Percentiles rank a stretch among this genome's conserved stretches.
Evolutionary conservation across 2,113 vertebrate genomes (phyloP).

Genomic region (Cololabis saira): DNA sequence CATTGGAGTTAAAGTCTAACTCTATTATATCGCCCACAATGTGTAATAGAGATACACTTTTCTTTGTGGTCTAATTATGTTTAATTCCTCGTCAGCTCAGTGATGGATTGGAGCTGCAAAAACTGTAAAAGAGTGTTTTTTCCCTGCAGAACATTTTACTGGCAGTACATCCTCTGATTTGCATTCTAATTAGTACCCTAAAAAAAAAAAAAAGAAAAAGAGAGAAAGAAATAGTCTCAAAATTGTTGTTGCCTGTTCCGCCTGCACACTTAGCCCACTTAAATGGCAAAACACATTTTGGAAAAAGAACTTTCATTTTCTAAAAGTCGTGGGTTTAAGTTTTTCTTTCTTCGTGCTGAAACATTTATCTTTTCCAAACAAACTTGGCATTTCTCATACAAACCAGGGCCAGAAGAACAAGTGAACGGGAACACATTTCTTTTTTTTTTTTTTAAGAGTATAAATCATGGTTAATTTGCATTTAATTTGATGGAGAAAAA

Average conservation of each 20-base stretch:
- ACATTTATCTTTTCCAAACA: too few relatives aligned
- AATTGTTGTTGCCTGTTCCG: constrained; percentile 31
- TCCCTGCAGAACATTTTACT: constrained; percentile 52
- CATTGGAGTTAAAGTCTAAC: not conserved
- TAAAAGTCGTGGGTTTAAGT: too few relatives aligned
- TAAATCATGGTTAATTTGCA: not conserved
- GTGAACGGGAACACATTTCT: not conserved
- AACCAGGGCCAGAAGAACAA: too few relatives aligned
- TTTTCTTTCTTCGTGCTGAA: too few relatives aligned
- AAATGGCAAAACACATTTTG: constrained; percentile 26
- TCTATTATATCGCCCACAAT: not conserved
- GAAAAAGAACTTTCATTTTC: constrained; percentile 32
- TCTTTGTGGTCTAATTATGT: not conserved
- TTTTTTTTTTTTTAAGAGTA: constrained; percentile 2
- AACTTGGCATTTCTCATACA: too few relatives aligned
- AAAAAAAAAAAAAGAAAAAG: constrained; percentile 19
- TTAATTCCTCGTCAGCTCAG: constrained; percentile 34
- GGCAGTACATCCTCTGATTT: constrained; percentile 60
- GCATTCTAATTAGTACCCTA: constrained; percentile 57
- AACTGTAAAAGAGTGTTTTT: constrained; percentile 36
- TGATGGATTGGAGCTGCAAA: constrained; percentile 28
- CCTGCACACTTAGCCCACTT: constrained; percentile 25
- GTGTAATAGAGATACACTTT: not conserved
- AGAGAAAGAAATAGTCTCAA: constrained; percentile 22
- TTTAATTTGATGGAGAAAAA: constrained; percentile 3